A percentile compares a stretch with the other conserved stretches of the same genome.
Conservation (phyloP, 2,113 vertebrate genomes). For the Xenopus borealis region DNA sequence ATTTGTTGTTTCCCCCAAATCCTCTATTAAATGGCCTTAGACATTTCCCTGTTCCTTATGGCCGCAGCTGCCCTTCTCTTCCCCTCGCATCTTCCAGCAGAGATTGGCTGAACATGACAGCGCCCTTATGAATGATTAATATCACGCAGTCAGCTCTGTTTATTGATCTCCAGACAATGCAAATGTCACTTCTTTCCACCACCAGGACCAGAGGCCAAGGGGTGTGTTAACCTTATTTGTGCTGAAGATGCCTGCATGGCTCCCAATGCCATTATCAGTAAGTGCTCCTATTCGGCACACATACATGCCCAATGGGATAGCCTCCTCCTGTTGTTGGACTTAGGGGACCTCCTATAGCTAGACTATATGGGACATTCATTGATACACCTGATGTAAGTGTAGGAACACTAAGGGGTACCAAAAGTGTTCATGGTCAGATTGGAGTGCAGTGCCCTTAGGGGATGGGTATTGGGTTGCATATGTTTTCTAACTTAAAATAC, state of each 20-base stretch:
- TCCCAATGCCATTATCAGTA: neutral
- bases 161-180: constrained; percentile 33
- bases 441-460: no score
- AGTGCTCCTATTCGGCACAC: neutral
- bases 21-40: neutral
- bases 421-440: no score
- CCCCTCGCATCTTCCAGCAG: neutral
- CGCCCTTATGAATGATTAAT: constrained; percentile 35
- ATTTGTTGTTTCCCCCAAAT: neutral
- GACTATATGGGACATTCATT: no score
- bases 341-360: no score
- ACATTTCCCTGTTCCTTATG: constrained; percentile 6
- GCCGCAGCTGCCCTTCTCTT: constrained; percentile 1
- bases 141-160: constrained; percentile 12
- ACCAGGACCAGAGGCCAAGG: constrained; percentile 1
- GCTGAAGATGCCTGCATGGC: neutral
- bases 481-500: no score
- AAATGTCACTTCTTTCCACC: constrained; percentile 35
- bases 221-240: constrained; percentile 24
- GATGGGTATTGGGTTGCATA: no score
- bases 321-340: no score
- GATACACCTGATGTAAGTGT: no score
- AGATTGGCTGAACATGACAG: neutral
- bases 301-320: no score
- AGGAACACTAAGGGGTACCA: no score